phyloP scores from a whole-genome alignment of 2,888 invertebrate species.

The Deroplatys truncata region DNA sequence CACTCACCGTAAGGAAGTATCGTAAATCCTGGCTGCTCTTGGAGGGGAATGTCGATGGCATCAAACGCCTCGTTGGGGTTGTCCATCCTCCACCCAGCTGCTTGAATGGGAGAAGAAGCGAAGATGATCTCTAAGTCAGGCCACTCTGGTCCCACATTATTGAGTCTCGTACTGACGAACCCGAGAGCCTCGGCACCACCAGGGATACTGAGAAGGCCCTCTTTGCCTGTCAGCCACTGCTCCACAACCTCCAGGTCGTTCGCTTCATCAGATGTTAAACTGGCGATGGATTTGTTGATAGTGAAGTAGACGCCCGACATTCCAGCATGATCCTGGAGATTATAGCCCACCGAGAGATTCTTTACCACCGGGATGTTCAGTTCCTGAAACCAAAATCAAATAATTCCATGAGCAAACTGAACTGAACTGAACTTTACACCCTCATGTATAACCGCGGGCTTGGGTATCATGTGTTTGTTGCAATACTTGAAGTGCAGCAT shows the following conservation, averaged over 20 bases:
- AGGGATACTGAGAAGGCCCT: slow-evolving; percentile 75
- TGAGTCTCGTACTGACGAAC: slow-evolving; percentile 78
- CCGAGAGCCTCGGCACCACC: slow-evolving; percentile 83
- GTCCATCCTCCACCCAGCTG: slow-evolving; percentile 46
- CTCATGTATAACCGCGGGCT: too few species aligned
- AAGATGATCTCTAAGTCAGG: slow-evolving; percentile 86
- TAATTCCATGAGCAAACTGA: too few species aligned
- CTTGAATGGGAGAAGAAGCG: slow-evolving; percentile 75
- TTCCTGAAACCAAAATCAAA: slow-evolving; percentile 47
- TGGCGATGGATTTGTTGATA: slow-evolving; percentile 73
- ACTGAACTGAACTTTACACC: too few species aligned
- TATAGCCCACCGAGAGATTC: slow-evolving; percentile 61
- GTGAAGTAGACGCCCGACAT: slow-evolving; percentile 79
- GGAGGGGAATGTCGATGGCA: neutral
- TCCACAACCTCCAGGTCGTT: slow-evolving; percentile 65
- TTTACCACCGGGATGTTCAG: slow-evolving; percentile 69
- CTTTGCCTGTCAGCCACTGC: slow-evolving; percentile 75
- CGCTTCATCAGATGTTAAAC: slow-evolving; percentile 72
- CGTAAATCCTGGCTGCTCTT: neutral
- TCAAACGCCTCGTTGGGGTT: slow-evolving; percentile 30
- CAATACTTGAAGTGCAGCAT: too few species aligned
- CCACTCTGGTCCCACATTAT: slow-evolving; percentile 62
- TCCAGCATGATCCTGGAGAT: slow-evolving; percentile 80
- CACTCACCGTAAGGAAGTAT: neutral
- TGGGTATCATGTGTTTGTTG: too few species aligned